These are phyloP conservation scores for Ptychodera flava DNA, from an alignment of 35 echinoderm and acorn worm species.

Conservation along the genomic window DNA sequence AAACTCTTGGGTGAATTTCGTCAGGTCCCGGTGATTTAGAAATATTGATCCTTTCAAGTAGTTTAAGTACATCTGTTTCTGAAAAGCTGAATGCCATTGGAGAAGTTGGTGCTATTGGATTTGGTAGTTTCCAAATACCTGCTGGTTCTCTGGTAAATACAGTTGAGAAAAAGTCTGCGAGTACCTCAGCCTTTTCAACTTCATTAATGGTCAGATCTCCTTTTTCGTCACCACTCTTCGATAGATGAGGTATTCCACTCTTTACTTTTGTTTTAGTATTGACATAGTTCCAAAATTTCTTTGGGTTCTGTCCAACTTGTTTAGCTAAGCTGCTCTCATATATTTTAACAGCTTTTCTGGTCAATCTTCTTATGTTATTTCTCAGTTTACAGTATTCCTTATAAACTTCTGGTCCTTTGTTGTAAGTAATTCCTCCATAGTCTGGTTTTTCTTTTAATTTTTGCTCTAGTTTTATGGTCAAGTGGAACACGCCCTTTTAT, in stretches of 20 bases:
- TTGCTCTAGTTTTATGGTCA: neutral
- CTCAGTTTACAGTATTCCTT: neutral
- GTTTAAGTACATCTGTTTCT: too few species aligned
- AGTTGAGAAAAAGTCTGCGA: neutral
- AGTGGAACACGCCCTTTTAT: neutral
- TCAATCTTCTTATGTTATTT: neutral
- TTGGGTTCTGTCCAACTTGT: neutral
- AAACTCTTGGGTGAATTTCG: slow-evolving; percentile 9
- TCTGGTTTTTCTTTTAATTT: neutral
- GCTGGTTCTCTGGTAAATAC: neutral
- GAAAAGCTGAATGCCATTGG: neutral
- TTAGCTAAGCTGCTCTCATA: neutral
- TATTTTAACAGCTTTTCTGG: neutral
- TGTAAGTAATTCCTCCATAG: neutral
- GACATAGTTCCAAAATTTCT: neutral
- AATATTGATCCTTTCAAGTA: too few species aligned
- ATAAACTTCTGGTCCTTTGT: neutral
- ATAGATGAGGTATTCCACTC: neutral
- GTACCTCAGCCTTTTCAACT: neutral
- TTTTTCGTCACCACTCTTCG: neutral
- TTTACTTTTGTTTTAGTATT: neutral
- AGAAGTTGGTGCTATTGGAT: neutral
- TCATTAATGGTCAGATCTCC: neutral
- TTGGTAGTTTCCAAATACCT: neutral
- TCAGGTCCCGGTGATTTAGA: neutral